A percentile compares a stretch with the other conserved stretches of the same genome.
Conservation (phyloP, 2,113 vertebrate species). For the Bos indicus region DNA sequence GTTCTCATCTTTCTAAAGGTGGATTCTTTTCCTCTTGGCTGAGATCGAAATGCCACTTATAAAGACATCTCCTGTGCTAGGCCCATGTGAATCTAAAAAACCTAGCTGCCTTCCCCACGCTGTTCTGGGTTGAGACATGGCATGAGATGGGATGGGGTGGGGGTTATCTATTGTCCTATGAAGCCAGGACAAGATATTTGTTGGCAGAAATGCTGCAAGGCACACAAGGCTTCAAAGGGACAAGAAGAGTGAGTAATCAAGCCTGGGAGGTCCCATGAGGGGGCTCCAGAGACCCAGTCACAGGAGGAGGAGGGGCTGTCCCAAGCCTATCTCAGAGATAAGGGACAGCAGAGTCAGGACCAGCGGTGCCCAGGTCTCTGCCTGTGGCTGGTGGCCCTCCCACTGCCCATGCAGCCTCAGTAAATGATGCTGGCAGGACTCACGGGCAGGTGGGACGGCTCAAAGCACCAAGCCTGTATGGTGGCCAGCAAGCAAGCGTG, state of each 20-base stretch:
- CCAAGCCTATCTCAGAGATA: background rate
- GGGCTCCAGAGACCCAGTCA: background rate
- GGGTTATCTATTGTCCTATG: background rate
- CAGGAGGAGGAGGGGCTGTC: background rate
- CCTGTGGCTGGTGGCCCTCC: too few relatives aligned
- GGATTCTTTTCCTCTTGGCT: background rate
- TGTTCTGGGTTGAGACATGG: accelerated
- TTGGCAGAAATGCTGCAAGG: background rate
- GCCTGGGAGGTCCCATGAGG: background rate
- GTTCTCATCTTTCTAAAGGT: background rate
- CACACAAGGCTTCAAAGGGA: background rate
- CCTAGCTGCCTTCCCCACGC: background rate
- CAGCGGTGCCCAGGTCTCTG: accelerated
- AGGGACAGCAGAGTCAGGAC: background rate
- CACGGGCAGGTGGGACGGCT: accelerated
- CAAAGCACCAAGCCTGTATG: accelerated
- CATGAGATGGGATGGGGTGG: background rate
- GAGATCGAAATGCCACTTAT: background rate
- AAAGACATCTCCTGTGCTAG: background rate
- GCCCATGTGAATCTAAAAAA: background rate
- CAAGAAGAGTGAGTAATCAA: accelerated
- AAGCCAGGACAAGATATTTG: background rate
- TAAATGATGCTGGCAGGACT: accelerated
- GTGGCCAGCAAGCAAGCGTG: accelerated
- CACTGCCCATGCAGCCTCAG: background rate